Conservation (phyloP, 2,888 invertebrate genomes). For the Nomada ruficornis region DNA sequence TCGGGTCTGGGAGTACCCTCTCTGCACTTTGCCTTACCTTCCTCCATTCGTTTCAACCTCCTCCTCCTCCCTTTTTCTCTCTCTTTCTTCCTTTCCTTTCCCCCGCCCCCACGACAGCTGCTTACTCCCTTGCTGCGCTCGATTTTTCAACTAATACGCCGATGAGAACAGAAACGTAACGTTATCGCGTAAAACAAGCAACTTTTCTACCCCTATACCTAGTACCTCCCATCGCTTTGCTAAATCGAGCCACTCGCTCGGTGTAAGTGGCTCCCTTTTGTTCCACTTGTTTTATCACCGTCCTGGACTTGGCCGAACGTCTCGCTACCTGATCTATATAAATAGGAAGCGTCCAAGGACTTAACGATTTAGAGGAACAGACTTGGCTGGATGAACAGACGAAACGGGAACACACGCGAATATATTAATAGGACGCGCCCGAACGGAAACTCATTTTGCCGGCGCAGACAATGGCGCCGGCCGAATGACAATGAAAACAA, state of each 20-base stretch:
- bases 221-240: slow-evolving; percentile 26
- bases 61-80: slow-evolving; percentile 4
- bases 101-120: slow-evolving; percentile 31
- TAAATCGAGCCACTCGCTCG: slow-evolving; percentile 36
- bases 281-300: slow-evolving; percentile 24
- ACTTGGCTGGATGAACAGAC: not conserved
- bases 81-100: not conserved
- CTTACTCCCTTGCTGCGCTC: slow-evolving; percentile 41
- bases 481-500: slow-evolving; percentile 57
- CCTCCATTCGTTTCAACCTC: slow-evolving; percentile 26
- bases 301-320: slow-evolving; percentile 1
- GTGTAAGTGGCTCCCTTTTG: slow-evolving; percentile 20
- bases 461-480: slow-evolving; percentile 48
- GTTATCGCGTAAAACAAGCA: slow-evolving; percentile 35
- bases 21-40: slow-evolving; percentile 57
- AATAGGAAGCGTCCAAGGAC: not conserved
- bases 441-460: slow-evolving; percentile 64
- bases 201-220: slow-evolving; percentile 16
- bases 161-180: slow-evolving; percentile 37
- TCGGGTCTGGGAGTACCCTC: slow-evolving; percentile 59
- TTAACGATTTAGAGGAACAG: not conserved
- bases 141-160: slow-evolving; percentile 60
- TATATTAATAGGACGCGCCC: slow-evolving; percentile 59
- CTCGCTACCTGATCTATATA: not conserved
- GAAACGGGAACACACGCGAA: slow-evolving; percentile 21